Conservation (phyloP, 2,797 vertebrate genomes). For the Chloroceryle inda region DNA sequence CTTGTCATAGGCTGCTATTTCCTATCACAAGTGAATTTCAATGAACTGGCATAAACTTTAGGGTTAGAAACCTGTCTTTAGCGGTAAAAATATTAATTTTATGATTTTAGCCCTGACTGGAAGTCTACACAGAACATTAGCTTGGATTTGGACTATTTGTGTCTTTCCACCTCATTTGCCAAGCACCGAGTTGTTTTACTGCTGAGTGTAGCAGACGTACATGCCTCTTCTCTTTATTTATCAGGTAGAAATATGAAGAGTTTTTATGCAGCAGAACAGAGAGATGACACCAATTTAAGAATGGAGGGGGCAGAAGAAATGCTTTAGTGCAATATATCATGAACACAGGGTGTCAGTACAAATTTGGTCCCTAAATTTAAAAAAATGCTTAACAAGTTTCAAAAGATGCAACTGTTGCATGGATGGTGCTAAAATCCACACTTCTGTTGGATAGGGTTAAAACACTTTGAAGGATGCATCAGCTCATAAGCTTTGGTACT, state of each 20-base stretch:
- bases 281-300: neutral
- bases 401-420: neutral
- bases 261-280: neutral
- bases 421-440: neutral
- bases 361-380: neutral
- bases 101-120: neutral
- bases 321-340: neutral
- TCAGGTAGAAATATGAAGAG: neutral
- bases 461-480: neutral
- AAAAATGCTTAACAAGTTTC: neutral
- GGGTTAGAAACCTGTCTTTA: neutral
- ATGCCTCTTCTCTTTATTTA: neutral
- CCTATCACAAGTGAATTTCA: neutral
- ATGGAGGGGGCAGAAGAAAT: neutral
- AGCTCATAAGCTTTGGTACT: neutral
- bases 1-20: neutral
- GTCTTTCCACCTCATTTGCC: neutral
- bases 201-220: neutral
- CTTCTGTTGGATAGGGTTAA: neutral
- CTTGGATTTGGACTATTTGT: neutral
- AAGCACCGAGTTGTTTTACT: neutral
- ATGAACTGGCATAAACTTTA: neutral
- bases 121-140: neutral
- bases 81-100: fast-evolving
- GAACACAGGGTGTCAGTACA: neutral